Evolutionary conservation across 2,113 vertebrate species (phyloP), one percentile per base, ranked within the genome.

Genomic region (Erinaceus europaeus): DNA sequence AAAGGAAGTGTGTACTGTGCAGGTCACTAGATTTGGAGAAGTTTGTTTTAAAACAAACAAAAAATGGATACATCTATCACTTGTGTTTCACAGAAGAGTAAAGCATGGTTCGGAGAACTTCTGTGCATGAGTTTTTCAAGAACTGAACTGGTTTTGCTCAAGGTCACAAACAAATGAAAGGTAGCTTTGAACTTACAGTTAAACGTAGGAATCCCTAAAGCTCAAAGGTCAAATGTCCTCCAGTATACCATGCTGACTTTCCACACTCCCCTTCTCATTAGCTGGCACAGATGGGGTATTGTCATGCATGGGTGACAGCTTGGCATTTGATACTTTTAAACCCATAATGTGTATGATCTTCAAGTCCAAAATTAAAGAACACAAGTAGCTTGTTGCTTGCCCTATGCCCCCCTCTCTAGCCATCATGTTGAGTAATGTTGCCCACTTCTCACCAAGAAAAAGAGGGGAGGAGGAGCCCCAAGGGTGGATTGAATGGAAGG

Each of bases 331-430:
- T 18, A 52, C 12, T 81, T 69, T 50, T 18, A 23, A 71, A 80
- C 20, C 8, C 76, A 27, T 38, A 25, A 36, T n/a, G 42, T 15
- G 29, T 17, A 7, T 55, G 42, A 36, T 55, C 27, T 77, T 72
- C 25, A 91, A 80, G n/a, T 40, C 68, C 59, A 29, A 88, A 80
- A 21, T 4, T 15, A 86, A 89, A 72, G 53, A 78, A 52, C 40
- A 32, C 10, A 42, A 50, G 5, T n/a, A 6, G 15, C 29, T 46
- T 21, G 1, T n/a, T 42, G 20, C 44, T 81, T 23, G 42, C 48
- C 36, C 46, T 9, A 15, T 32, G 17, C 40, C 21, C n/a, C 20
- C 52, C 6, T 72, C 57, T 13, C 61, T 67, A 25, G 29, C 2
- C 23, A 64, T 29, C 34, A 2, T 21, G 20, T 29, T 27, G 61